Conservation (phyloP, 35 echinoderm and acorn worm genomes). For the Strongylocentrotus purpuratus region DNA sequence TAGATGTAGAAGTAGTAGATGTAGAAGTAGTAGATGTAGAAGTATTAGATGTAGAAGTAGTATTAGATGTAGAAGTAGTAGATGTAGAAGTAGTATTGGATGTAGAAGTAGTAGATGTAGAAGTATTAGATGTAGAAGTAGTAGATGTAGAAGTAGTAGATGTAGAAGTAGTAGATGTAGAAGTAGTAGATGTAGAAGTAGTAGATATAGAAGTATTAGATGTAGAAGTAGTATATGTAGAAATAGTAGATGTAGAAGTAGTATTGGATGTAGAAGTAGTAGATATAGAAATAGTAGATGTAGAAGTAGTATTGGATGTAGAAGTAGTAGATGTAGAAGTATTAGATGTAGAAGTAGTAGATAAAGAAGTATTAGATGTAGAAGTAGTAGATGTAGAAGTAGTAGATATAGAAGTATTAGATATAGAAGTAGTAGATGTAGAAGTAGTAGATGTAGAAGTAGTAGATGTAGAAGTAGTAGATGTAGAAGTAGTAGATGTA, state of each 20-base stretch:
- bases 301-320: background rate
- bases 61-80: too few species aligned
- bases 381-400: too few species aligned
- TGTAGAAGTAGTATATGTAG: too few species aligned
- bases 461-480: background rate
- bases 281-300: background rate
- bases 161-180: background rate
- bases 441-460: background rate
- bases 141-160: background rate
- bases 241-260: background rate
- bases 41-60: too few species aligned
- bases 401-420: too few species aligned
- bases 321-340: background rate
- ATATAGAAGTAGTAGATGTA: background rate
- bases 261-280: background rate
- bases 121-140: background rate
- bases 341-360: slow-evolving; percentile 6
- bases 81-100: too few species aligned
- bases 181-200: background rate
- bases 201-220: too few species aligned
- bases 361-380: too few species aligned
- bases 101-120: too few species aligned
- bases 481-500: background rate
- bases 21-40: background rate
- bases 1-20: background rate